Base-by-base conservation (phyloP, 2,888 invertebrate genomes). In the Nebria brevicollis region DNA sequence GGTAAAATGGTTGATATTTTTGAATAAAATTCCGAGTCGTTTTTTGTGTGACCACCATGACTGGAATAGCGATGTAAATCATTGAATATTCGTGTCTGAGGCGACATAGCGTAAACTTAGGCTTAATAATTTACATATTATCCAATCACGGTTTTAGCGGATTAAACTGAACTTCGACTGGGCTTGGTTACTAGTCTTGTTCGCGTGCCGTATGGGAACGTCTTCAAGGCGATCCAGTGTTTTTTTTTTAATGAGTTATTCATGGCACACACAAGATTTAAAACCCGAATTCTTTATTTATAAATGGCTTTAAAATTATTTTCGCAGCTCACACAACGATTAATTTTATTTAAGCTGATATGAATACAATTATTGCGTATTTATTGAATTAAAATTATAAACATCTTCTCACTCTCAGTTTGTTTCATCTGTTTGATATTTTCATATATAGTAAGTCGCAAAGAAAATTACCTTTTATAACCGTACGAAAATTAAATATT, bases 301-400 rank as follows among this genome's bases (percentile, higher is more conserved):
- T 80, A 80, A 79, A 79, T 79, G 79, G 80, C 75, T 80, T 80
- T 80, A 75, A 80, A 80, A 80, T 80, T 75, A 80, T 80, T 75
- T 80, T 74, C 79, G 75, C 73, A 15, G 13, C 73, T 26, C 43
- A 41, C 43, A n/a, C 8, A 72, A 20, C 26, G 26, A 34, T 73
- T 42, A 73, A 42, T 41, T 43, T 73, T 43, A 42, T 25, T 20
- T 80, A 80, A 80, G 80, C 75, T 80, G 80, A 80, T 80, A 72
- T 80, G 75, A 80, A 80, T 80, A 80, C 80, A 80, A 80, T 80
- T 80, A 80, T 80, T 70, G 73, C 73, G 79, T 79, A 79, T 80
- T 80, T 80, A 80, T 80, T 80, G 80, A 80, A 75, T 75, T 80
- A 75, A 80, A 75, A 80, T 80, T 75, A 80, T 75, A 80, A 80